phyloP scores from a whole-genome alignment of 2,888 invertebrate genomes.

The Drosophila engyochracea region DNA sequence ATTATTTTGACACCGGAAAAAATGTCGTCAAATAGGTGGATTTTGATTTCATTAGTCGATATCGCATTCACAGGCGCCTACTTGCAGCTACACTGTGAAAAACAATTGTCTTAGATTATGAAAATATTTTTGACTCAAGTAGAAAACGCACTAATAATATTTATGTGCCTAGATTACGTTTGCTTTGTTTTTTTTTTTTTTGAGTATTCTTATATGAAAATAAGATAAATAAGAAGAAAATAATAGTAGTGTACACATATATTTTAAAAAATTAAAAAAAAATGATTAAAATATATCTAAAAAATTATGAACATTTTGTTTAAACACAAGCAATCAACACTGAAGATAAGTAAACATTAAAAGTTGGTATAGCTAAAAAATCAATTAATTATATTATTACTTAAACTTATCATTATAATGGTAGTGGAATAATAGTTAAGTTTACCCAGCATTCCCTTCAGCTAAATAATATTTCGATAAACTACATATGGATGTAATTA shows the following conservation, averaged over 20 bases:
- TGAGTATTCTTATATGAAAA: neutral
- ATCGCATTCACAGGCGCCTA: neutral
- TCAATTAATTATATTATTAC: neutral
- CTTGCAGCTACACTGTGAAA: neutral
- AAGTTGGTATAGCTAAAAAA: neutral
- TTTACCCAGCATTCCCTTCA: neutral
- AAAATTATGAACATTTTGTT: neutral
- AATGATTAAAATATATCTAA: no score
- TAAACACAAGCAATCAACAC: neutral
- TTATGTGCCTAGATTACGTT: neutral
- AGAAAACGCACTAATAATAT: neutral
- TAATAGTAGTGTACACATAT: no score
- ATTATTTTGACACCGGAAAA: slow-evolving; percentile 35
- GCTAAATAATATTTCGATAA: neutral
- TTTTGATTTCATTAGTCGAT: slow-evolving; percentile 30
- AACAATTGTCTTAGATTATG: neutral
- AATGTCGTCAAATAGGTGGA: slow-evolving; percentile 35
- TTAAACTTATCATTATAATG: neutral
- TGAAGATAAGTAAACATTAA: neutral
- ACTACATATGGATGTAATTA: neutral
- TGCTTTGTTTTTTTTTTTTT: neutral
- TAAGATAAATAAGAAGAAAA: no score
- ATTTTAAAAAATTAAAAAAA: no score
- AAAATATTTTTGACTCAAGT: neutral
- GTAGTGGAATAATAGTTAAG: neutral